A percentile compares a stretch with the other conserved stretches of the same genome.
Conservation (phyloP, 2,888 invertebrate genomes). For the Hyles lineata region DNA sequence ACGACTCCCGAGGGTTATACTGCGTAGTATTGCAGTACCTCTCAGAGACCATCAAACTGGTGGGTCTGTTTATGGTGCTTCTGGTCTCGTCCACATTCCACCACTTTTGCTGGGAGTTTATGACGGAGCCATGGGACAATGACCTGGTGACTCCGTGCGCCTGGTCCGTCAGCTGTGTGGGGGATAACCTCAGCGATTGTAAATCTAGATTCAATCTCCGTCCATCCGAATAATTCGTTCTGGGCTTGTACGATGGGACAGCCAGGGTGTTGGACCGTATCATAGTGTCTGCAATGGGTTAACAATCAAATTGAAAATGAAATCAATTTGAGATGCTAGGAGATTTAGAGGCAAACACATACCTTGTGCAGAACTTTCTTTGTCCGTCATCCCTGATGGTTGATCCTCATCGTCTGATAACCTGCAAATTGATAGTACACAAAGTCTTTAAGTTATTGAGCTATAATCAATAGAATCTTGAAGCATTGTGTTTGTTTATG, state of each 20-base stretch:
- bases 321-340: neutral
- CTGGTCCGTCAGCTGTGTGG: constrained; percentile 72
- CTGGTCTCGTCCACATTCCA: constrained; percentile 80
- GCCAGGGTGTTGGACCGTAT: constrained; percentile 82
- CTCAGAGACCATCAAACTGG: constrained; percentile 85
- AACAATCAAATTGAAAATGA: constrained; percentile 11
- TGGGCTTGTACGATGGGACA: constrained; percentile 79
- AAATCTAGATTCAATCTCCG: constrained; percentile 72
- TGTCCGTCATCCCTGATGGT: constrained; percentile 82
- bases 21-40: constrained; percentile 67
- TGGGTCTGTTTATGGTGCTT: constrained; percentile 82
- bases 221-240: constrained; percentile 68
- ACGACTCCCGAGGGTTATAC: constrained; percentile 71
- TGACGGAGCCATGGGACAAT: constrained; percentile 87
- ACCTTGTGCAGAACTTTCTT: constrained; percentile 78
- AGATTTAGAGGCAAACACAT: constrained; percentile 22
- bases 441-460: neutral
- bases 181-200: constrained; percentile 71
- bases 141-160: constrained; percentile 85
- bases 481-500: too few relatives aligned
- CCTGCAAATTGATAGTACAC: constrained; percentile 53
- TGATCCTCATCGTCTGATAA: constrained; percentile 82
- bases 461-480: too few relatives aligned
- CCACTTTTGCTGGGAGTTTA: constrained; percentile 79
- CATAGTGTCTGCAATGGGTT: constrained; percentile 75